A percentile compares a stretch with the other conserved stretches of the same genome.
These are phyloP conservation scores for Empis livida DNA, from an alignment of 2,888 invertebrate species.

Conservation along the genomic window DNA sequence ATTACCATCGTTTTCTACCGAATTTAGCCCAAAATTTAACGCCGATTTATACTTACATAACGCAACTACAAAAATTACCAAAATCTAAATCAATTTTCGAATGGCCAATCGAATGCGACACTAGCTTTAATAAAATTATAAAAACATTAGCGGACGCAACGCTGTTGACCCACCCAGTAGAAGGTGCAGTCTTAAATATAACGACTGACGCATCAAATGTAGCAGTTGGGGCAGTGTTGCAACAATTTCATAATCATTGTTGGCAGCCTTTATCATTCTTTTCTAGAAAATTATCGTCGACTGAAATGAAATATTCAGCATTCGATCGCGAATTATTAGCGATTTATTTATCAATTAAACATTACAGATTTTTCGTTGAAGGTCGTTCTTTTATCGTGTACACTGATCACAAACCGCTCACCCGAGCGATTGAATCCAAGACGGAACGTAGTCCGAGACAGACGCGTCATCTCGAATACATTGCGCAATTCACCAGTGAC, in stretches of 20 bases:
- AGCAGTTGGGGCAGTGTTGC: constrained; percentile 27
- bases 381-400: constrained; percentile 15
- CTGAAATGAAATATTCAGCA: constrained; percentile 2
- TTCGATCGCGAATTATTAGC: constrained; percentile 6
- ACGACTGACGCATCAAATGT: constrained; percentile 22
- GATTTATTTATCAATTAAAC: constrained; percentile 15
- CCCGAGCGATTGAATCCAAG: constrained; percentile 19
- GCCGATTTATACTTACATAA: constrained; percentile 1
- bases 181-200: constrained; percentile 15
- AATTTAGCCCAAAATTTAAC: neutral
- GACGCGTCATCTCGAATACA: constrained; percentile 22
- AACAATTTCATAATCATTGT: constrained; percentile 16
- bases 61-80: neutral
- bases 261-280: constrained; percentile 16
- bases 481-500: constrained; percentile 8
- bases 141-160: constrained; percentile 13
- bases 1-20: constrained; percentile 5
- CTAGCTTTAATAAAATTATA: neutral
- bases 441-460: constrained; percentile 23
- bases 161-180: constrained; percentile 23
- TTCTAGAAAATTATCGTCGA: constrained; percentile 2
- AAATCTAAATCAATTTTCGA: neutral
- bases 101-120: neutral
- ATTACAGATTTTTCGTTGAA: constrained; percentile 29
- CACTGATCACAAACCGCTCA: constrained; percentile 22